Conservation (phyloP, 2,113 vertebrate species). For the Pseudonaja textilis region DNA sequence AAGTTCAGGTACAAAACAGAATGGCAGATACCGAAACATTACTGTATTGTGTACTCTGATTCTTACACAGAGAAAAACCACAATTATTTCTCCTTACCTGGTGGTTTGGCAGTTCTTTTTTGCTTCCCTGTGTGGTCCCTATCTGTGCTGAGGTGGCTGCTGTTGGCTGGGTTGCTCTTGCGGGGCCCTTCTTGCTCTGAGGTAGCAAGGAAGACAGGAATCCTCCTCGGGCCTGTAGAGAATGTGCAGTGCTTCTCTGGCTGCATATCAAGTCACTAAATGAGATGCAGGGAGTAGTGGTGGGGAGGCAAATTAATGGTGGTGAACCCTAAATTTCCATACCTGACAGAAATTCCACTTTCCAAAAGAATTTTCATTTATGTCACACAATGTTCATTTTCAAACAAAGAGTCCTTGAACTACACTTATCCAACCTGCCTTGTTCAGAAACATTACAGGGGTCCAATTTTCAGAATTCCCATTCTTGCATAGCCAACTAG, state of each 20-base stretch:
- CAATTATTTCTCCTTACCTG: slow-evolving; percentile 70
- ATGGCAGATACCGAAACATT: background rate
- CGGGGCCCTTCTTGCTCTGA: slow-evolving; percentile 81
- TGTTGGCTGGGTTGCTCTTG: slow-evolving; percentile 61
- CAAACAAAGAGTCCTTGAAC: background rate
- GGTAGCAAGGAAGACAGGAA: slow-evolving; percentile 90
- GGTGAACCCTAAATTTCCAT: background rate
- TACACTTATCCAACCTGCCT: background rate
- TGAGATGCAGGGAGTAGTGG: background rate
- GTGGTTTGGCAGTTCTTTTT: slow-evolving; percentile 75
- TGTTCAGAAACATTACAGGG: background rate
- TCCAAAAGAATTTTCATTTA: background rate
- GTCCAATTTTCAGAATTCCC: background rate
- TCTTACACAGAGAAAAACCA: background rate
- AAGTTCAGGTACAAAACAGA: background rate
- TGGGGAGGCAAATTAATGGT: background rate
- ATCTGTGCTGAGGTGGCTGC: slow-evolving; percentile 76
- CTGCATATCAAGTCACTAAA: slow-evolving; percentile 88
- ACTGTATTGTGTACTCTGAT: background rate
- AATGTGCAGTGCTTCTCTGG: slow-evolving; percentile 76
- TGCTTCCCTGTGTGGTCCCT: slow-evolving; percentile 56
- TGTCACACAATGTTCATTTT: background rate
- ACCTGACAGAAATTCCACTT: background rate
- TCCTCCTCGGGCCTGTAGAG: slow-evolving; percentile 80
- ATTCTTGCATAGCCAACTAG: background rate